These are phyloP conservation scores for Lacerta agilis DNA, from an alignment of 2,797 vertebrate genomes.

Conservation along the genomic window DNA sequence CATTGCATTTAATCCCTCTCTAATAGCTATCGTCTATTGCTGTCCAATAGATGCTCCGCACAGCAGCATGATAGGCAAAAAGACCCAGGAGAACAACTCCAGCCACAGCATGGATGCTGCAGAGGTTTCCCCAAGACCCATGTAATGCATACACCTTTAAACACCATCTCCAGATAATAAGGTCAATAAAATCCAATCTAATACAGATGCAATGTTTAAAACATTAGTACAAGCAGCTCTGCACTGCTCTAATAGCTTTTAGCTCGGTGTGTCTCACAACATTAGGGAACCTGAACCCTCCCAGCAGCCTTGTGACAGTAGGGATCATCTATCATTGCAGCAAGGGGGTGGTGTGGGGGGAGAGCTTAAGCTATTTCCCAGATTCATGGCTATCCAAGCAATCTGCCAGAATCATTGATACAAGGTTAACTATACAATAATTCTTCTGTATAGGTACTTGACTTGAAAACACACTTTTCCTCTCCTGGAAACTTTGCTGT, in stretches of 20 bases:
- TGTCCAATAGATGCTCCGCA: neutral
- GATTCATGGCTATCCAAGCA: neutral
- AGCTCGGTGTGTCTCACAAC: constrained; percentile 16
- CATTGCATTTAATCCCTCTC: neutral
- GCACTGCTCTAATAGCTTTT: constrained; percentile 12
- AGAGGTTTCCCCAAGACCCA: constrained; percentile 13
- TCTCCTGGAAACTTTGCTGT: constrained; percentile 20
- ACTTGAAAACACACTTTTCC: constrained; percentile 34
- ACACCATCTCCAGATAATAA: neutral
- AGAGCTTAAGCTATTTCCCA: constrained; percentile 24
- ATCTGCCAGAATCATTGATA: constrained; percentile 1
- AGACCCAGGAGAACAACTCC: constrained; percentile 21
- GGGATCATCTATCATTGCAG: neutral
- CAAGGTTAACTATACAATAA: constrained; percentile 31
- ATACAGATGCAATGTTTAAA: constrained; percentile 25
- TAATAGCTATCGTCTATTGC: neutral
- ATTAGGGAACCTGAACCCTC: constrained; percentile 22
- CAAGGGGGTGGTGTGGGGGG: neutral
- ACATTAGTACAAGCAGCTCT: constrained; percentile 20
- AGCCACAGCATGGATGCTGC: neutral
- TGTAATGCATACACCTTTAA: neutral
- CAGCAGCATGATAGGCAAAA: constrained; percentile 12
- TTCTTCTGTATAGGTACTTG: constrained; percentile 49
- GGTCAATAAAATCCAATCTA: constrained; percentile 2
- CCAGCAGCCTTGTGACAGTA: neutral